Base-by-base conservation (phyloP, 2,888 invertebrate species). In the Scaptomyza parva region DNA sequence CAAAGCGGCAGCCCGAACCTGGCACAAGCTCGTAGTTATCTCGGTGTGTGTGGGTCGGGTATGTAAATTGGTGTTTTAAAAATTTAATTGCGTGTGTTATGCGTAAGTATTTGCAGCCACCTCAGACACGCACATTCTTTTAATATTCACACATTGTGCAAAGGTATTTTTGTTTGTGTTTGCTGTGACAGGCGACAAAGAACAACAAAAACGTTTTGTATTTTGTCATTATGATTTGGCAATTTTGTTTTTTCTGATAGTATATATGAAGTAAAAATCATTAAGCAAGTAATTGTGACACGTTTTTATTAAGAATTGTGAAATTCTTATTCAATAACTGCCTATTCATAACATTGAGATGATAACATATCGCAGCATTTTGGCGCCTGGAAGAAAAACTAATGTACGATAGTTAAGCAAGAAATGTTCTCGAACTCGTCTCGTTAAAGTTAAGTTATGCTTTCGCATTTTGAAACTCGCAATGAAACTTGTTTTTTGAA, bases 11-110 rank as follows among this genome's bases (percentile, higher is more conserved):
- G 37, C n/a, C 52, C 50, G 44, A 71, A 60, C 47, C 52, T 65
- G 54, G 47, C 59, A 37, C 37, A 37, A 37, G 37, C 9, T 37
- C 17, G 37, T 37, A 37, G 48, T 28, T 47, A 26, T 53, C 20
- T 43, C 17, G 47, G 30, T 59, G 52, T 66, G 72, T 78, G 63
- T 71, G 61, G 57, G 69, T 65, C 68, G 70, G 35, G 71, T 85
- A 79, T 85, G 76, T 77, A 74, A 85, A 82, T 82, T 64, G 57
- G 47, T 69, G 75, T 70, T 67, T 86, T 86, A 83, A 83, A 83
- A 86, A 75, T 80, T 86, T 83, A 86, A 83, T 83, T 83, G 80
- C 77, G 78, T 72, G 72, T 64, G 77, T 80, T 83, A 80, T 79
- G 79, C 74, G 84, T 70, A 35, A 54, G 33, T 54, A 79, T 83